These are phyloP conservation scores for Rousettus madagascariensis DNA, from an alignment of 2,797 vertebrate species.

Conservation along the genomic window DNA sequence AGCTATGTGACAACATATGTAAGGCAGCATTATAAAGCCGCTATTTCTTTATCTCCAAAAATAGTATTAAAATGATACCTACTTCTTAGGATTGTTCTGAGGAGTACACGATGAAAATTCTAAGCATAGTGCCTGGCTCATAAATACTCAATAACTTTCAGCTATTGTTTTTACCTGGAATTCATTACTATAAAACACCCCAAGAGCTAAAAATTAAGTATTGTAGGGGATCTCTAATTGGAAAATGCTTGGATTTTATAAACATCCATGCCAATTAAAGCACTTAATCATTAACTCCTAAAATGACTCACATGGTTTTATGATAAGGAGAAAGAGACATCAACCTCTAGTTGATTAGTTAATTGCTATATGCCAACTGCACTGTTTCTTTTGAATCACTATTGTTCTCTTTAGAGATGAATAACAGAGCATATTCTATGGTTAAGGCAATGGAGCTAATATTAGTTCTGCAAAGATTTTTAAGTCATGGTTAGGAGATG, in stretches of 20 bases:
- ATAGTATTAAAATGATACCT: background rate
- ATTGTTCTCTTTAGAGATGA: background rate
- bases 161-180: background rate
- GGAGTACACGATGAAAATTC: background rate
- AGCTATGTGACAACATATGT: background rate
- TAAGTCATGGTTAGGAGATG: background rate
- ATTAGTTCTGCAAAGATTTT: background rate
- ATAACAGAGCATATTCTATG: background rate
- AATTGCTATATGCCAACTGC: background rate
- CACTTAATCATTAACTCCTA: slow-evolving; percentile 6
- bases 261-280: background rate
- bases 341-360: background rate
- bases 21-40: background rate
- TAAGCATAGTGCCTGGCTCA: background rate
- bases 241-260: slow-evolving; percentile 11
- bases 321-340: background rate
- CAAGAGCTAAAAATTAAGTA: background rate
- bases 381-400: background rate
- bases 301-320: background rate
- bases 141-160: background rate
- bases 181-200: slow-evolving; percentile 17
- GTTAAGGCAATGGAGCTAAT: background rate
- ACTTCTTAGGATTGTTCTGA: background rate
- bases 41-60: background rate
- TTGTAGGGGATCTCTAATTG: background rate